phyloP scores from a whole-genome alignment of 1,140 invertebrate genomes.

The Solenopsis invicta region DNA sequence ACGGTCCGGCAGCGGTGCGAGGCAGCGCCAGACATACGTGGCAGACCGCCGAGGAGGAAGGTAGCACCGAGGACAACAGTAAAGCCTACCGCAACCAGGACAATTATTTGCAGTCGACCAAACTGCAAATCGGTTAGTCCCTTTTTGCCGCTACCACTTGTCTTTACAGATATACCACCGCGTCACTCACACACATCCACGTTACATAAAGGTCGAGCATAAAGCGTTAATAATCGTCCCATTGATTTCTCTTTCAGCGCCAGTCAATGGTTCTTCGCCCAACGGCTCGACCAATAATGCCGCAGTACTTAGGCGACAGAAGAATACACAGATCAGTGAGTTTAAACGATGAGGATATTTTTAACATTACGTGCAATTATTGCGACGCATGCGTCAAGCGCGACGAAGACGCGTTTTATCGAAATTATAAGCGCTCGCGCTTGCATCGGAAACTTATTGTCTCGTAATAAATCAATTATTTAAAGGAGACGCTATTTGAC shows the following conservation, averaged over 20 bases:
- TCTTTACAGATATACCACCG: background rate
- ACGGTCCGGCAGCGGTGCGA: conserved; percentile 74
- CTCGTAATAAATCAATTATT: conserved; percentile 26
- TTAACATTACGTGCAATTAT: conserved; percentile 56
- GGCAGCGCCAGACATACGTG: conserved; percentile 81
- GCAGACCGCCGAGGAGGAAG: conserved; percentile 74
- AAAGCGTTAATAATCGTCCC: conserved; percentile 62
- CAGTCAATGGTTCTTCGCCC: conserved; percentile 57
- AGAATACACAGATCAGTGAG: conserved; percentile 87
- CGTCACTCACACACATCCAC: background rate
- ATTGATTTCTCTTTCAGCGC: conserved; percentile 62
- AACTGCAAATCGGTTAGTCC: conserved; percentile 60
- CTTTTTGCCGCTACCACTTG: background rate
- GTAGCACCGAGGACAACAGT: conserved; percentile 79
- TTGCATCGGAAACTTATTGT: conserved; percentile 8
- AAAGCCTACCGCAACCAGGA: conserved; percentile 51
- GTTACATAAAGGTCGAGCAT: conserved; percentile 57
- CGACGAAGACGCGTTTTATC: conserved; percentile 5
- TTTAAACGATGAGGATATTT: conserved; percentile 61
- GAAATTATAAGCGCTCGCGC: conserved; percentile 18
- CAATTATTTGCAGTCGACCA: conserved; percentile 37
- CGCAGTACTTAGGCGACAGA: conserved; percentile 88
- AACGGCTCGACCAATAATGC: conserved; percentile 81
- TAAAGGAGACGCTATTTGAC: background rate
- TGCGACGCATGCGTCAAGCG: conserved; percentile 19